These are phyloP conservation scores for Amblyjoppa proteus DNA, from an alignment of 2,888 invertebrate species.

Conservation along the genomic window DNA sequence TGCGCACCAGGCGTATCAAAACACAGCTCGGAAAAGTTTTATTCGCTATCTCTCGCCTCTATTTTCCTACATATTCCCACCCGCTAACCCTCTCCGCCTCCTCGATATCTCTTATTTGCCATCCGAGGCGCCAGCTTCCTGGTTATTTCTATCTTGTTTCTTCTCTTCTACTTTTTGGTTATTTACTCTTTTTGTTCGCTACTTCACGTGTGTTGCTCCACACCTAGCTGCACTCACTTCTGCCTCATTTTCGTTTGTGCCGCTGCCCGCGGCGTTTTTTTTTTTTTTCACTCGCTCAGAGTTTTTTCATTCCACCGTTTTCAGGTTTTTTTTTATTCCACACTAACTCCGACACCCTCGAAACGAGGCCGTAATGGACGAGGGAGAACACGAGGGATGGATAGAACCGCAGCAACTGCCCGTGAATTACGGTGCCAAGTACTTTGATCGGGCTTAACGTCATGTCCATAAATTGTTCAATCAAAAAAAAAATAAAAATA, in stretches of 20 bases:
- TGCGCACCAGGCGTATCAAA: conserved; percentile 56
- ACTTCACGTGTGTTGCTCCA: background rate
- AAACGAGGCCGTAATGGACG: background rate
- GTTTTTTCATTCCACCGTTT: background rate
- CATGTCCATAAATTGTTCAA: conserved; percentile 65
- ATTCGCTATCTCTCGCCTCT: conserved; percentile 50
- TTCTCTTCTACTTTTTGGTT: conserved; percentile 39
- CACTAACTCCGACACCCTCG: conserved; percentile 2
- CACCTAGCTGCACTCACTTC: background rate
- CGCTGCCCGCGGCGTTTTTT: background rate
- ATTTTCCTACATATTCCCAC: conserved; percentile 35
- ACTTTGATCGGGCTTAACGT: conserved; percentile 64
- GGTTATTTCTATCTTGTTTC: conserved; percentile 48
- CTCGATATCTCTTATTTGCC: conserved; percentile 62
- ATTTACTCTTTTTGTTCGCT: background rate
- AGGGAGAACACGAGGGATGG: background rate
- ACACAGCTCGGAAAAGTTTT: conserved; percentile 63
- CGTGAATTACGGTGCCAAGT: conserved; percentile 44
- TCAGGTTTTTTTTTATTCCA: background rate
- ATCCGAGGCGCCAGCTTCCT: conserved; percentile 59
- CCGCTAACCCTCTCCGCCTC: conserved; percentile 6
- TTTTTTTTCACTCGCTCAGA: background rate
- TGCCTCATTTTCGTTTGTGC: conserved; percentile 22
- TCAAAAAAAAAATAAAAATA: conserved; percentile 41
- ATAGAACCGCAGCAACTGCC: conserved; percentile 12